phyloP scores from a whole-genome alignment of 2,797 vertebrate species.

The Chromobotia macracanthus region DNA sequence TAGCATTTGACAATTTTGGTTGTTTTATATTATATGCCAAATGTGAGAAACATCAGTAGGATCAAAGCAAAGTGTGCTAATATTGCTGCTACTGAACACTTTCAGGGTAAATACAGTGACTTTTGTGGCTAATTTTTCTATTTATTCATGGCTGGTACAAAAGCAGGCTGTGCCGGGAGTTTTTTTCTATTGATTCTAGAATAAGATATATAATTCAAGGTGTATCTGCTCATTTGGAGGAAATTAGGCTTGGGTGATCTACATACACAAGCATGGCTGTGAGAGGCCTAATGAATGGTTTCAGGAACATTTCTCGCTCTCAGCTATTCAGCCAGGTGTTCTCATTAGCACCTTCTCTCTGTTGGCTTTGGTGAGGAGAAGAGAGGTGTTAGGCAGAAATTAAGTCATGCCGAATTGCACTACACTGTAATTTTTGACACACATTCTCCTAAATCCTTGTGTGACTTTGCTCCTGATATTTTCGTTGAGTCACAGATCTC shows the following conservation, averaged over 20 bases:
- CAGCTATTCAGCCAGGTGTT: conserved; percentile 60
- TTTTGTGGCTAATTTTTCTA: no score
- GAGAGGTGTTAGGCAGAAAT: conserved; percentile 32
- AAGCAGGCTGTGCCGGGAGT: not conserved
- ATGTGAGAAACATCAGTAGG: no score
- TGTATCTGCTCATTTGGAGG: conserved; percentile 14
- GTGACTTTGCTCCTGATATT: conserved; percentile 14
- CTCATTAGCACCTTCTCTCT: conserved; percentile 56
- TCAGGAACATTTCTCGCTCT: conserved; percentile 55
- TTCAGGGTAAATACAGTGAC: no score
- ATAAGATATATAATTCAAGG: not conserved
- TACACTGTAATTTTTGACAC: conserved; percentile 26
- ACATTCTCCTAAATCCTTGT: conserved; percentile 23
- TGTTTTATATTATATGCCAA: no score
- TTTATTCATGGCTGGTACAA: not conserved
- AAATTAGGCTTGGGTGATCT: conserved; percentile 29
- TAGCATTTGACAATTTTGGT: not conserved
- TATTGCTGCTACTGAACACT: no score
- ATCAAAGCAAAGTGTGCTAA: no score
- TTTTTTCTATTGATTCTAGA: not conserved
- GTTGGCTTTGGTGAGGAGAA: conserved; percentile 37
- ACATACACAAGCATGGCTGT: not conserved
- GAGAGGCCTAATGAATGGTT: conserved; percentile 15
- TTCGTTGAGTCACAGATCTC: conserved; percentile 33
- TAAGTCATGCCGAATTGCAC: conserved; percentile 38